phyloP scores from a whole-genome alignment of 2,888 invertebrate species.

The Ferdinandea cuprea region DNA sequence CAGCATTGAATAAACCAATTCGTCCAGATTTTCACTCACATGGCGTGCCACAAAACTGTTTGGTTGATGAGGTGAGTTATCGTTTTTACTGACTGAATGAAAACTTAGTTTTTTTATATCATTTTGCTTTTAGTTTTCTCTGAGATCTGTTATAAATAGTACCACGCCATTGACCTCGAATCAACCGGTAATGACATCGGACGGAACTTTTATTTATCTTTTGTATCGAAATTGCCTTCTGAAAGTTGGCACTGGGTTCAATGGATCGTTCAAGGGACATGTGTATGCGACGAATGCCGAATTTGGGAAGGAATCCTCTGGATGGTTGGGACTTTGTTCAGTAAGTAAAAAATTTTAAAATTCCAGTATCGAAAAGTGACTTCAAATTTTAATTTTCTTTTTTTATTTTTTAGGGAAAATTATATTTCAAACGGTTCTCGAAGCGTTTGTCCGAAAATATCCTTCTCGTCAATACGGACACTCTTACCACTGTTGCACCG shows the following conservation, averaged over 20 bases:
- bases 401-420: constrained; percentile 86
- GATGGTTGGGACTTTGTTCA: constrained; percentile 94
- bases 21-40: constrained; percentile 95
- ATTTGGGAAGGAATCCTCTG: constrained; percentile 90
- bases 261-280: constrained; percentile 95
- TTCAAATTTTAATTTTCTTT: background rate
- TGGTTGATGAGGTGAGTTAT: constrained; percentile 86
- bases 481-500: constrained; percentile 83
- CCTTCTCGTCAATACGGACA: constrained; percentile 83
- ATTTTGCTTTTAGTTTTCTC: constrained; percentile 77
- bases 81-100: too few species aligned
- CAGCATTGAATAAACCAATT: constrained; percentile 91
- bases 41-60: constrained; percentile 91
- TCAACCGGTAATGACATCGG: constrained; percentile 89
- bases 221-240: constrained; percentile 92
- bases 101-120: background rate
- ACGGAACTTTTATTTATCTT: constrained; percentile 95
- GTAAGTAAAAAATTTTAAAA: too few species aligned
- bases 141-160: constrained; percentile 83
- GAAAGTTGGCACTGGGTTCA: constrained; percentile 97
- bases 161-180: constrained; percentile 83
- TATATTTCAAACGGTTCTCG: constrained; percentile 89
- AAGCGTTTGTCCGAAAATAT: constrained; percentile 83
- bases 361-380: constrained; percentile 9
- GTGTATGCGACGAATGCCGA: constrained; percentile 93